Percentiles rank a stretch among this genome's conserved stretches.
These are phyloP conservation scores for Strigamia transsilvanica DNA, from an alignment of 2,888 invertebrate species.

Conservation along the genomic window DNA sequence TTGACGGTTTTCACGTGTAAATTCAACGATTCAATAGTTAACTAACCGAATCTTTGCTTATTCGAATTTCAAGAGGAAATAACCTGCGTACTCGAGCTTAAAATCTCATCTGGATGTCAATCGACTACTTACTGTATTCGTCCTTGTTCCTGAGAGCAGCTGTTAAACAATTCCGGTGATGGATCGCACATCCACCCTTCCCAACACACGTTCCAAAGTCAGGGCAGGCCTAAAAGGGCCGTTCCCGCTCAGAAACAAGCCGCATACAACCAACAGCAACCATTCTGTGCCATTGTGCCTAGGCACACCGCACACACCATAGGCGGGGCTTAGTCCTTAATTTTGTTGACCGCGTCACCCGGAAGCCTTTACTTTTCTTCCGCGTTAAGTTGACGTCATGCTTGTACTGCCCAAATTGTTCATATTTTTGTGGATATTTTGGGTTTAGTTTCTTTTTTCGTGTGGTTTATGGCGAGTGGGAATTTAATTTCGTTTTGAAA, in stretches of 20 bases:
- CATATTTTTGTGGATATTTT: background rate
- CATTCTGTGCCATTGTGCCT: constrained; percentile 52
- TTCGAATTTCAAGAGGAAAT: background rate
- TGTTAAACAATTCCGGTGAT: background rate
- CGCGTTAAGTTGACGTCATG: constrained; percentile 31
- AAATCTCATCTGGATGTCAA: background rate
- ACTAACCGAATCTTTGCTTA: background rate
- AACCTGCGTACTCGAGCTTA: constrained; percentile 11
- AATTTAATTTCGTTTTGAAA: background rate
- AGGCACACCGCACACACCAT: constrained; percentile 32
- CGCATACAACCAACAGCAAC: constrained; percentile 51
- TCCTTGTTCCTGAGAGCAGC: constrained; percentile 51
- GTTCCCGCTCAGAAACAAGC: constrained; percentile 53
- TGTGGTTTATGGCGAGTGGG: background rate
- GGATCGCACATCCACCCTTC: constrained; percentile 11
- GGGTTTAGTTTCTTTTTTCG: background rate
- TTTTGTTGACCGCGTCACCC: constrained; percentile 50
- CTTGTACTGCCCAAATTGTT: background rate
- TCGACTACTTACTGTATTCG: constrained; percentile 50
- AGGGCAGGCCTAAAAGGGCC: constrained; percentile 52
- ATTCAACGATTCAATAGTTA: background rate
- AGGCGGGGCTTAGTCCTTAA: background rate
- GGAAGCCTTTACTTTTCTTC: constrained; percentile 46
- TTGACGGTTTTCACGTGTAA: background rate
- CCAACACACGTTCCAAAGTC: background rate